Base-by-base conservation (phyloP, 2,888 invertebrate genomes). In the Hedychridium roseum region DNA sequence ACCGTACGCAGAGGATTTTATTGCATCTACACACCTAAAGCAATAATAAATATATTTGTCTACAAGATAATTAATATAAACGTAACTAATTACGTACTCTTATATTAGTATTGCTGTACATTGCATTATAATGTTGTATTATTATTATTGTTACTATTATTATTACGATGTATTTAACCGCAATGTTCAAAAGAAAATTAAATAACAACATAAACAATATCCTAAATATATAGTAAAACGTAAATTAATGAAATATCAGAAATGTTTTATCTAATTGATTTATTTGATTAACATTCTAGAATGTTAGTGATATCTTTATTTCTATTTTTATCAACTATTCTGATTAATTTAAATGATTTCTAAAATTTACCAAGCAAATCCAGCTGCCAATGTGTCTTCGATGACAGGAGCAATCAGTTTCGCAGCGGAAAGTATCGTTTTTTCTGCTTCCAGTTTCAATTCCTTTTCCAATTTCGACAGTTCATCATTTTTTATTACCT, bases 11-110 rank as follows among this genome's bases (percentile, higher is more conserved):
- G 97, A 95, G 35, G 90, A 89, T 74, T 95, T 94, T 39, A 98
- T 91, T 15, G 92, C 88, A 64, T 96, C 94, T 41, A 97, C 92
- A 79, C 98, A 98, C 97, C 96, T 6, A n/a, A 30, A 17, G 27
- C 14, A 18, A 26, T n/a, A 14, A 9, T 18, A 23, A 16, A 41
- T 30, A n/a, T n/a, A n/a, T n/a, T n/a, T n/a, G n/a, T n/a, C n/a
- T n/a, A n/a, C n/a, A n/a, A n/a, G n/a, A n/a, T n/a, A n/a, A n/a
- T n/a, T n/a, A n/a, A n/a, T n/a, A n/a, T n/a, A n/a, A n/a, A n/a
- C n/a, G n/a, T n/a, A n/a, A n/a, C n/a, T n/a, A n/a, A n/a, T n/a
- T n/a, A n/a, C n/a, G n/a, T n/a, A n/a, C n/a, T n/a, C n/a, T n/a
- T n/a, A n/a, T n/a, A n/a, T n/a, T n/a, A n/a, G n/a, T n/a, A n/a